These are phyloP conservation scores for Ectemnius lituratus DNA, from an alignment of 2,888 invertebrate species.

Conservation along the genomic window DNA sequence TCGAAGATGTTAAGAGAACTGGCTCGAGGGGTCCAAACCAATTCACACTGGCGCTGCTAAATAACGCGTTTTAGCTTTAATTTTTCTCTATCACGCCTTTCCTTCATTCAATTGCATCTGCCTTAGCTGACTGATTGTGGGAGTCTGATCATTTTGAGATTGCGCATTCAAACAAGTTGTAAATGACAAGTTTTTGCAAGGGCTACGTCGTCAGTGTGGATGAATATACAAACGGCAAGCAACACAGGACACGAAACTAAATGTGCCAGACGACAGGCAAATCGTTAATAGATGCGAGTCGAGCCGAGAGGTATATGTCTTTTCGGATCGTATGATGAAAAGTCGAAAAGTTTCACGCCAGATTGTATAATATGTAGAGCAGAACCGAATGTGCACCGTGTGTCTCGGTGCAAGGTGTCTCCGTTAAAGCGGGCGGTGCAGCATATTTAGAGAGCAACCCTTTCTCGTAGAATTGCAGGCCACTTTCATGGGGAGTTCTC, in stretches of 20 bases:
- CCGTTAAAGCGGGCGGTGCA: background rate
- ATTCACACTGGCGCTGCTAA: conserved; percentile 38
- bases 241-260: conserved; percentile 76
- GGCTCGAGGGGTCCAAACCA: conserved; percentile 51
- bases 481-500: conserved; percentile 25
- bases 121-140: no score
- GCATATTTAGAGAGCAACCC: background rate
- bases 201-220: conserved; percentile 56
- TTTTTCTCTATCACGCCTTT: background rate
- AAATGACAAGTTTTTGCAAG: background rate
- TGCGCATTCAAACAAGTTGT: background rate
- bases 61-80: background rate
- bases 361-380: background rate
- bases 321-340: conserved; percentile 33
- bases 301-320: background rate
- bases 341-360: background rate
- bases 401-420: background rate
- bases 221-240: conserved; percentile 66
- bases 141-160: background rate
- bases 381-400: background rate
- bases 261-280: conserved; percentile 75
- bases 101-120: background rate
- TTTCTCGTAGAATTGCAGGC: conserved; percentile 1
- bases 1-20: conserved; percentile 20
- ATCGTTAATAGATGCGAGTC: conserved; percentile 46